Conservation (phyloP, 2,888 invertebrate genomes). For the Mesochorus sp. region DNA sequence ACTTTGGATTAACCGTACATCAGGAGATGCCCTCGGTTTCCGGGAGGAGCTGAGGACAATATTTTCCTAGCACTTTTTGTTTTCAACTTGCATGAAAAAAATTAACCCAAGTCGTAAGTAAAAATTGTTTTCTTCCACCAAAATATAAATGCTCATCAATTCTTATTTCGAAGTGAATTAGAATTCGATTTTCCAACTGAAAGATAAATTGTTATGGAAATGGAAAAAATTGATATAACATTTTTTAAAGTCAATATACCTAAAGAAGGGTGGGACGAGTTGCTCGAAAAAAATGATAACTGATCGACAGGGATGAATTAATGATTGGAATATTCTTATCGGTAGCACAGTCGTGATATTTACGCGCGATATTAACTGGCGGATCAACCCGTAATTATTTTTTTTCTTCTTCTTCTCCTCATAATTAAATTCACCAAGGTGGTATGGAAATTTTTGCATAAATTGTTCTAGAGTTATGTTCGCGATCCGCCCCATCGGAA, state of each 20-base stretch:
- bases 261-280: no score
- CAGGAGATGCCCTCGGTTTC: neutral
- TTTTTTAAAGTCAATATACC: no score
- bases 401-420: neutral
- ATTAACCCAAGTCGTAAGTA: no score
- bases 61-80: neutral
- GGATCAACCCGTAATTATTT: slow-evolving; percentile 16
- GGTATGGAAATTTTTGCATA: slow-evolving; percentile 33
- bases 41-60: slow-evolving; percentile 1
- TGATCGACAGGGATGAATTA: slow-evolving; percentile 43
- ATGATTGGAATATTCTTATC: slow-evolving; percentile 23
- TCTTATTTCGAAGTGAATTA: no score
- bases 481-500: neutral
- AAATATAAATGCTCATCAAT: no score
- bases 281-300: slow-evolving; percentile 7
- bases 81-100: no score
- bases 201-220: no score
- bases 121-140: no score
- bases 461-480: no score
- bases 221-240: no score
- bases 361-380: neutral
- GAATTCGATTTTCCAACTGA: no score
- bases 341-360: neutral
- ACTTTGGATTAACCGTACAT: slow-evolving; percentile 21
- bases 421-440: neutral